These are phyloP conservation scores for Melitaea athalia DNA, from an alignment of 2,888 invertebrate species.

Conservation along the genomic window DNA sequence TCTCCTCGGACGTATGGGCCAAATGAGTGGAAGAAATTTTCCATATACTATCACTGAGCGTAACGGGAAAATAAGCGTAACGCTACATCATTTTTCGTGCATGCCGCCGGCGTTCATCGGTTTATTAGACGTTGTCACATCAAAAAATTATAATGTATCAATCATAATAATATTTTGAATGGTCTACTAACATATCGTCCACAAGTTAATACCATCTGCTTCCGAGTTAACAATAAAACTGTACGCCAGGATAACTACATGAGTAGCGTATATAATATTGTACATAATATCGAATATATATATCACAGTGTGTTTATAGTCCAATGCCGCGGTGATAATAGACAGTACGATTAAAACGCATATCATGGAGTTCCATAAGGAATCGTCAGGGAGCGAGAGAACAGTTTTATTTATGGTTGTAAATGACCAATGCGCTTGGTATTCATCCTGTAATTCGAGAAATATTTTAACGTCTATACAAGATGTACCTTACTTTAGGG, in stretches of 20 bases:
- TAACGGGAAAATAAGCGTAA: too few relatives aligned
- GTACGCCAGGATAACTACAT: conserved; percentile 51
- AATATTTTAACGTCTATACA: too few relatives aligned
- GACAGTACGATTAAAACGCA: conserved; percentile 50
- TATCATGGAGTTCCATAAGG: conserved; percentile 58
- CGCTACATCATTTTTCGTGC: too few relatives aligned
- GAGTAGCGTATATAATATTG: conserved; percentile 54
- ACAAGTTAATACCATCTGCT: conserved; percentile 10
- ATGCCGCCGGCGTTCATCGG: too few relatives aligned
- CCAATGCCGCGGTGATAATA: conserved; percentile 46
- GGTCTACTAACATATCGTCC: conserved; percentile 16
- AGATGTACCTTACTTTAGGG: too few relatives aligned
- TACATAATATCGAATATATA: conserved; percentile 47
- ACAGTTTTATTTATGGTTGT: conserved; percentile 45
- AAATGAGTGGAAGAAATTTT: too few relatives aligned
- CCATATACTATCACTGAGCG: too few relatives aligned
- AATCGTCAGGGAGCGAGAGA: conserved; percentile 52
- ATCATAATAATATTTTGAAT: conserved; percentile 2
- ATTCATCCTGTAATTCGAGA: conserved; percentile 47
- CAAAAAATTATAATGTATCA: background rate
- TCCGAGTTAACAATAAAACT: conserved; percentile 33
- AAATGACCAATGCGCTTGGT: conserved; percentile 54
- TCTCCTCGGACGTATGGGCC: too few relatives aligned
- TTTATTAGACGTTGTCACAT: too few relatives aligned
- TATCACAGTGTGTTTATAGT: conserved; percentile 30